Conservation (phyloP, 2,888 invertebrate genomes). For the Hartigia nigra region DNA sequence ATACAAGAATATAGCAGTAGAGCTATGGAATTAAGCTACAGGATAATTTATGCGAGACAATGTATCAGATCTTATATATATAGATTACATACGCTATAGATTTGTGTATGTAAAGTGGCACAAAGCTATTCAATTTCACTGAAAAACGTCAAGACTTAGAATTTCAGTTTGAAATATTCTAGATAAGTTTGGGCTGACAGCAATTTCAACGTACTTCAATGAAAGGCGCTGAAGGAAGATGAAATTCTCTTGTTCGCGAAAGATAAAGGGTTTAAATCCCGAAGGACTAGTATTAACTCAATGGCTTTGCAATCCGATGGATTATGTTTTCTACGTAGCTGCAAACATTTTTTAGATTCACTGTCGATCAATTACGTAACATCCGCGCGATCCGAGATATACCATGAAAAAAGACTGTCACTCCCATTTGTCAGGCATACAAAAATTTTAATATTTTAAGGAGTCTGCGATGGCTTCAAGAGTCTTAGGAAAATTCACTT, state of each 20-base stretch:
- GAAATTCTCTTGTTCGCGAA: background rate
- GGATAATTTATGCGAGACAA: background rate
- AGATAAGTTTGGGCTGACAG: background rate
- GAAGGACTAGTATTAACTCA: background rate
- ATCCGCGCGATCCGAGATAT: background rate
- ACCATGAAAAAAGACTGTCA: background rate
- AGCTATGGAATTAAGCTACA: background rate
- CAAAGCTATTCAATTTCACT: background rate
- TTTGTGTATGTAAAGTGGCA: background rate
- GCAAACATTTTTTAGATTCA: background rate
- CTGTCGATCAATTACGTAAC: background rate
- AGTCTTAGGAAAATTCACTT: too few species aligned
- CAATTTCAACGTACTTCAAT: background rate
- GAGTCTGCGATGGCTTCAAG: too few species aligned
- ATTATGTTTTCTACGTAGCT: background rate
- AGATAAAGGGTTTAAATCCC: background rate
- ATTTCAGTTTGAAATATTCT: background rate
- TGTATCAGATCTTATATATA: background rate
- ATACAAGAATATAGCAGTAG: background rate
- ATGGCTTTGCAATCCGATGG: background rate
- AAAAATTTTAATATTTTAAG: too few species aligned
- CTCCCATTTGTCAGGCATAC: too few species aligned
- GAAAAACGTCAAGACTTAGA: background rate
- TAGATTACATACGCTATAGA: background rate
- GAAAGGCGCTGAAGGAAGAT: background rate